Conservation (phyloP, 1,140 invertebrate genomes). For the Ericerus pela region DNA sequence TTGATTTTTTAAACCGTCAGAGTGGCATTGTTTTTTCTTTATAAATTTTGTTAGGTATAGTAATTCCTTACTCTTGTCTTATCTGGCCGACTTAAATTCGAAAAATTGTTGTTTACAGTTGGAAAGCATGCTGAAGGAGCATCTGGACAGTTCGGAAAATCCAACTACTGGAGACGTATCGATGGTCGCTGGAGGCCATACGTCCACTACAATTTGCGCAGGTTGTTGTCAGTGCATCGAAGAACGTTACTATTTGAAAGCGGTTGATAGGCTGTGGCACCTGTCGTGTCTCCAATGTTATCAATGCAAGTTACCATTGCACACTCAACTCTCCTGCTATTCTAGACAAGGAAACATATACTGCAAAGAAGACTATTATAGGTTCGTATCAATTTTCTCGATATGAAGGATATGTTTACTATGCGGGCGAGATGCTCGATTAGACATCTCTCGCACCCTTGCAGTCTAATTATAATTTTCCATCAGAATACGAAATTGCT, state of each 20-base stretch:
- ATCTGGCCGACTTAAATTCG: too few species aligned
- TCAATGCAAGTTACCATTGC: slow-evolving; percentile 68
- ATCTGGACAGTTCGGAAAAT: neutral
- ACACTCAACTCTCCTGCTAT: slow-evolving; percentile 77
- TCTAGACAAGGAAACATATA: slow-evolving; percentile 78
- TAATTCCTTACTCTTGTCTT: too few species aligned
- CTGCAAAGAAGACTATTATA: slow-evolving; percentile 90
- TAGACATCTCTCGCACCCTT: too few species aligned
- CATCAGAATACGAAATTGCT: too few species aligned
- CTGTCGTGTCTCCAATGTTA: slow-evolving; percentile 70
- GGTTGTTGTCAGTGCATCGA: slow-evolving; percentile 41
- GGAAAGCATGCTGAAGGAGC: slow-evolving; percentile 14
- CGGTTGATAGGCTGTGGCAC: slow-evolving; percentile 81
- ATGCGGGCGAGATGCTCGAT: too few species aligned
- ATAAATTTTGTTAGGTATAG: too few species aligned
- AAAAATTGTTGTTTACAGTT: too few species aligned
- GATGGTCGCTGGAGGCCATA: slow-evolving; percentile 15
- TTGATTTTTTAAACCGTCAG: too few species aligned
- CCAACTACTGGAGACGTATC: neutral
- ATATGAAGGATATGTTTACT: too few species aligned
- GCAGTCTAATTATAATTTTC: too few species aligned
- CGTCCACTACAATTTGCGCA: slow-evolving; percentile 33
- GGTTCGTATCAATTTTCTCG: too few species aligned
- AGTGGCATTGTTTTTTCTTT: too few species aligned
- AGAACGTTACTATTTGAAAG: slow-evolving; percentile 63